Conservation (phyloP, 2,113 vertebrate species). For the Illadopsis cleaveri region DNA sequence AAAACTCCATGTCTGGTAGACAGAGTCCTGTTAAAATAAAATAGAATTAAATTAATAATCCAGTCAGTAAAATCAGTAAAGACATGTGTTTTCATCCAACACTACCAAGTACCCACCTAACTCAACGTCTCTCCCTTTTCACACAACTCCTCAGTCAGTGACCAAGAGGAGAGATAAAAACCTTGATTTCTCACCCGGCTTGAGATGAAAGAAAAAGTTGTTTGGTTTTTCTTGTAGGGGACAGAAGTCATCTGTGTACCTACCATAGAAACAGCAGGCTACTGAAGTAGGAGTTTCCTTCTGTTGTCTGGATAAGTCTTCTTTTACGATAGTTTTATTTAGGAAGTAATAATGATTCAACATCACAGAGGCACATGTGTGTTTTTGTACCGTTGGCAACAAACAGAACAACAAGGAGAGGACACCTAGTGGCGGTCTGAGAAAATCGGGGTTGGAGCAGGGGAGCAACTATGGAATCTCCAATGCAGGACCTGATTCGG, state of each 20-base stretch:
- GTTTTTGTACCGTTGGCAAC: neutral
- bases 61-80: neutral
- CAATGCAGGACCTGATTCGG: neutral
- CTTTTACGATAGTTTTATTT: neutral
- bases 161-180: neutral
- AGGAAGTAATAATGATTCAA: neutral
- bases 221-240: neutral
- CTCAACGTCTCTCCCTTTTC: neutral
- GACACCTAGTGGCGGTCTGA: constrained; percentile 63
- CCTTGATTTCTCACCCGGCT: neutral
- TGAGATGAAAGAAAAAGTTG: neutral
- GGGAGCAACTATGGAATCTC: neutral
- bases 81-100: neutral
- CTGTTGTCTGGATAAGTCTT: neutral
- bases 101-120: neutral
- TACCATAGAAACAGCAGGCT: neutral
- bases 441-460: neutral
- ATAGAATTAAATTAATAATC: neutral
- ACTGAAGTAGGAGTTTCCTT: neutral
- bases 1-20: neutral
- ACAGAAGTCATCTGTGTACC: neutral
- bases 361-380: neutral
- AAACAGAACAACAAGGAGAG: constrained; percentile 13
- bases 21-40: neutral
- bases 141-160: neutral